Percentiles rank a stretch among this genome's conserved stretches.
These are phyloP conservation scores for Cephus rjabovi DNA, from an alignment of 2,888 invertebrate genomes.

Conservation along the genomic window DNA sequence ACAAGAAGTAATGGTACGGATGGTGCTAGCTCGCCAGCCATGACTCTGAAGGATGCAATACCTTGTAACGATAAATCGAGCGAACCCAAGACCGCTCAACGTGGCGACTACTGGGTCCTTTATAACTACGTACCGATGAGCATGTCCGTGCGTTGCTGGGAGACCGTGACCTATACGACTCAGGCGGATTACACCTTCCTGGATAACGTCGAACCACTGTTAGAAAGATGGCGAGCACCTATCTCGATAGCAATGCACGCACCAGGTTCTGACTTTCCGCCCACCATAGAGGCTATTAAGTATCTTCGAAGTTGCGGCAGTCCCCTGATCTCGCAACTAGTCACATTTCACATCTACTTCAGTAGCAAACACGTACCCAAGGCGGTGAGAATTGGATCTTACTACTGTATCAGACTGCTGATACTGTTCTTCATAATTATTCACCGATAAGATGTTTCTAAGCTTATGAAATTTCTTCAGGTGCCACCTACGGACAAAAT, in stretches of 20 bases:
- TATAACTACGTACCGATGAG: constrained; percentile 87
- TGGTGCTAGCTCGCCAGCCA: constrained; percentile 25
- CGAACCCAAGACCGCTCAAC: constrained; percentile 74
- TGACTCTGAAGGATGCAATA: constrained; percentile 68
- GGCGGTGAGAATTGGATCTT: constrained; percentile 63
- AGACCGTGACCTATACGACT: constrained; percentile 90
- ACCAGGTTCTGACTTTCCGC: constrained; percentile 84
- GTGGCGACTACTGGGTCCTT: constrained; percentile 89
- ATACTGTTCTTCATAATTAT: background rate
- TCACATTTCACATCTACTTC: constrained; percentile 92
- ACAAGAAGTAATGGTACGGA: constrained; percentile 5
- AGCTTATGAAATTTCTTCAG: constrained; percentile 56
- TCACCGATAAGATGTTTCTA: background rate
- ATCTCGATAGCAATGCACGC: constrained; percentile 89
- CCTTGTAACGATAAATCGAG: constrained; percentile 76
- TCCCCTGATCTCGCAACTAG: constrained; percentile 79
- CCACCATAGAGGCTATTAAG: constrained; percentile 83
- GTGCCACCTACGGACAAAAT: constrained; percentile 76
- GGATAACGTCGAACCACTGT: constrained; percentile 86
- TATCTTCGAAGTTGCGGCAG: constrained; percentile 83
- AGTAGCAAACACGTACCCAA: constrained; percentile 87
- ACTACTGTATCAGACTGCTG: background rate
- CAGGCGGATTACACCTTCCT: constrained; percentile 93
- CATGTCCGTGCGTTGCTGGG: constrained; percentile 77
- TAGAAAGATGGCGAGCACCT: constrained; percentile 89